Base-by-base conservation (phyloP, 1,140 invertebrate species). In the Drosophila oshimai region DNA sequence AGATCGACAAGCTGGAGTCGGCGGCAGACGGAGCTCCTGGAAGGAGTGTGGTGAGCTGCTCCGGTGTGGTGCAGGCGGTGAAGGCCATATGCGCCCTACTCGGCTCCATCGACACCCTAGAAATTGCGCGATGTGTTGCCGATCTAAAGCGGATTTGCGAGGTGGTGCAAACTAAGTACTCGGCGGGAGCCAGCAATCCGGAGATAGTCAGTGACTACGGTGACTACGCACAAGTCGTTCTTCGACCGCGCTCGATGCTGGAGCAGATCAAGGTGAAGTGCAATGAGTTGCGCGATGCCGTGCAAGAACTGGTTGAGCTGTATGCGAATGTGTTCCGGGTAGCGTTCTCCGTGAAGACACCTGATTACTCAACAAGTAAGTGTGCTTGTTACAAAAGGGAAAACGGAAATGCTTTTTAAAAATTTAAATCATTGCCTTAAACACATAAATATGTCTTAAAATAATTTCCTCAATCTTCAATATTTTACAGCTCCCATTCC, bases 41-140 rank as follows among this genome's bases (percentile, higher is more conserved):
- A 2, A 92, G 92, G 9, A 93, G 89, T 92, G 93, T 67, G 54
- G 71, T 57, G 67, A 92, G 71, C 81, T 92, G 46, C 81, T 93
- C 62, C 60, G 92, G 94, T 13, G 94, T 98, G 34, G 93, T 95
- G 13, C 98, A 99, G 91, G 95, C 97, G 0, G 96, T 98, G 0
- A 99, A 99, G 92, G 97, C 96, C 0, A 95, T 99, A 6, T 97
- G 97, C 89, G 95, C 96, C 18, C 91, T 97, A 17, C 94, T 98
- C 65, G 96, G 96, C 7, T 95, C 95, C 54, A 94, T 98, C 2
- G 96, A 98, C 91, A 98, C 97, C 0, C 91, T 95, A 37, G 96
- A 97, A 79, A 94, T 98, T 2, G 95, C 94, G 2, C 93, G 95
- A 55, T 94, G 96, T 29, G 91, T 98, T 3, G 94, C 95, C 46